Base-by-base conservation (phyloP, 2,113 vertebrate genomes). In the Pseudorhombus dupliciocellatus region DNA sequence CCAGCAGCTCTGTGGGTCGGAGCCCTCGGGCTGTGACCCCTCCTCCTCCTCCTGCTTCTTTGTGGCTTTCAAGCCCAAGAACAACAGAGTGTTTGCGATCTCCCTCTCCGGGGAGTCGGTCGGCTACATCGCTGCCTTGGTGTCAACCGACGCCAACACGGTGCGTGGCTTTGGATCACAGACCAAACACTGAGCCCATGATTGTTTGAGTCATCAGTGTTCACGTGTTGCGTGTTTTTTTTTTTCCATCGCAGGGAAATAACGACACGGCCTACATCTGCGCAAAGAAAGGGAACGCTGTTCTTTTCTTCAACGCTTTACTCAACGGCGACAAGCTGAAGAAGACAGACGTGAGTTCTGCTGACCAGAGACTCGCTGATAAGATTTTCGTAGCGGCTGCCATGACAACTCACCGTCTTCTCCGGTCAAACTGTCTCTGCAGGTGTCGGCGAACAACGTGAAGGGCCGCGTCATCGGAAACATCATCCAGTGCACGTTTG, bases 401-500 rank as follows among this genome's bases (percentile, higher is more conserved):
- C 2, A 22, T 22, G 21, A 51, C 48, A 52, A 42, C 54, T 25
- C 10, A 52, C 5, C 5, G n/a, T n/a, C 22, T 37, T 34, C 12
- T 20, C 26, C 9, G 21, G 2, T 15, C 14, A 14, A 42, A 37
- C 21, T 18, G 1, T 25, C 2, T 72, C 12, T 70, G 7, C 63
- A 91, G 88, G 16, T 82, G 4, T 16, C 0, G 0, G 87, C 53
- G 2, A 83, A 67, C 65, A 34, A 25, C 3, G 80, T 90, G 24
- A 79, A 4, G 55, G 89, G 81, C 4, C 61, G 0, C 0, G 3
- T 88, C 10, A 63, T 0, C 0, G 70, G 66, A 5, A 73, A 0
- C 0, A 40, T 0, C 18, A 84, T 92, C 63, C 80, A 89, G 73
- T 92, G 91, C 10, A 59, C 64, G 3, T 92, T 92, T 66, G 2